Conservation (phyloP, 2,888 invertebrate species). For the Mayetiola destructor region DNA sequence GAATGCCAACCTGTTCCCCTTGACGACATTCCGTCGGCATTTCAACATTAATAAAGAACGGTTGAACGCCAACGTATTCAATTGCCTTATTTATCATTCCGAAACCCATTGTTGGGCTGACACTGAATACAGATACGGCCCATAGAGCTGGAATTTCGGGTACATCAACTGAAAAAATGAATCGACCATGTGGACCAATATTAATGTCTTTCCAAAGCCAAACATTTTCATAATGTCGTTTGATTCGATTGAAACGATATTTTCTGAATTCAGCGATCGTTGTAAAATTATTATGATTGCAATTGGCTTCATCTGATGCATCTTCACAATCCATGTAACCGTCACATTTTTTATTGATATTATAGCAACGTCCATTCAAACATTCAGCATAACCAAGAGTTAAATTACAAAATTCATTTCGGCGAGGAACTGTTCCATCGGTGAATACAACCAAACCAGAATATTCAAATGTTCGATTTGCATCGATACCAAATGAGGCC, state of each 20-base stretch:
- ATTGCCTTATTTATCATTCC: constrained; percentile 72
- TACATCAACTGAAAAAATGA: constrained; percentile 73
- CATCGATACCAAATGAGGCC: constrained; percentile 82
- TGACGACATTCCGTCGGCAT: constrained; percentile 70
- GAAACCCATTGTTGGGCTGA: constrained; percentile 73
- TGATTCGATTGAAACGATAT: constrained; percentile 68
- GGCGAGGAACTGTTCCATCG: constrained; percentile 63
- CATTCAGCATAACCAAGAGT: constrained; percentile 65
- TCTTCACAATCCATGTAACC: constrained; percentile 63
- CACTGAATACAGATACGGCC: constrained; percentile 86
- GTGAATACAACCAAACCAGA: constrained; percentile 81
- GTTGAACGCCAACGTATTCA: constrained; percentile 76
- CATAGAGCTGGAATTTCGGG: constrained; percentile 74
- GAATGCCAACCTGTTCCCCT: constrained; percentile 86
- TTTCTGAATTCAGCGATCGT: constrained; percentile 62
- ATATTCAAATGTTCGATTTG: constrained; percentile 84
- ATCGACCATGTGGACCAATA: constrained; percentile 81
- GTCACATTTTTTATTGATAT: constrained; percentile 62
- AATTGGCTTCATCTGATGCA: constrained; percentile 71
- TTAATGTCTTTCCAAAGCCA: constrained; percentile 94
- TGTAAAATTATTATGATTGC: constrained; percentile 49
- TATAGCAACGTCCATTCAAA: constrained; percentile 67
- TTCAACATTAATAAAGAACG: constrained; percentile 90
- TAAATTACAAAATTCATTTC: constrained; percentile 53
- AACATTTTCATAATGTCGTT: constrained; percentile 83